These are phyloP conservation scores for Dallia pectoralis DNA, from an alignment of 2,797 vertebrate species.

Conservation along the genomic window DNA sequence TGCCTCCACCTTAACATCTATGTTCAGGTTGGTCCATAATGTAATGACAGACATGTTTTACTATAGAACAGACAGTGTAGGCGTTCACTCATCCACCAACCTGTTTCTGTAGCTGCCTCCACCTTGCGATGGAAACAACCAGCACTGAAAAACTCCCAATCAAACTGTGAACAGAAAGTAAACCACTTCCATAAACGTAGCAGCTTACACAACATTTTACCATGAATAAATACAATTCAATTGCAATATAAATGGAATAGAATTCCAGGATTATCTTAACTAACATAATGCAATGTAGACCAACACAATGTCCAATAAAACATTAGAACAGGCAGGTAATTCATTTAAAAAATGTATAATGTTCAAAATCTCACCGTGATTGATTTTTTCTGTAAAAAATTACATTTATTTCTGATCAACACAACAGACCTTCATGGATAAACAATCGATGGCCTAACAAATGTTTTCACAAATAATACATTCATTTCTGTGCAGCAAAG, in stretches of 20 bases:
- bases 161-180: constrained; percentile 66
- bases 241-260: neutral
- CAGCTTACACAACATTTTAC: neutral
- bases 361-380: no score
- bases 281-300: neutral
- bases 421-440: neutral
- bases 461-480: neutral
- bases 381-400: no score
- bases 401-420: neutral
- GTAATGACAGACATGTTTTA: neutral
- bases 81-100: constrained; percentile 51
- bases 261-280: neutral
- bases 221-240: constrained; percentile 2
- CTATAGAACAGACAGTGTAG: neutral
- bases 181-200: constrained; percentile 9
- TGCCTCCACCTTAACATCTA: no score
- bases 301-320: neutral
- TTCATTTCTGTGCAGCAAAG: neutral
- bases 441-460: no score
- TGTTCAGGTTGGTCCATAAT: neutral
- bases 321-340: neutral
- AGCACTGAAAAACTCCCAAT: constrained; percentile 79
- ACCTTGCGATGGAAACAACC: constrained; percentile 61
- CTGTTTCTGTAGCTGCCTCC: constrained; percentile 70
- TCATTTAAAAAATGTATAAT: no score